Percentiles rank a stretch among this genome's conserved stretches.
These are phyloP conservation scores for Agrochola circellaris DNA, from an alignment of 2,888 invertebrate genomes.

Conservation along the genomic window DNA sequence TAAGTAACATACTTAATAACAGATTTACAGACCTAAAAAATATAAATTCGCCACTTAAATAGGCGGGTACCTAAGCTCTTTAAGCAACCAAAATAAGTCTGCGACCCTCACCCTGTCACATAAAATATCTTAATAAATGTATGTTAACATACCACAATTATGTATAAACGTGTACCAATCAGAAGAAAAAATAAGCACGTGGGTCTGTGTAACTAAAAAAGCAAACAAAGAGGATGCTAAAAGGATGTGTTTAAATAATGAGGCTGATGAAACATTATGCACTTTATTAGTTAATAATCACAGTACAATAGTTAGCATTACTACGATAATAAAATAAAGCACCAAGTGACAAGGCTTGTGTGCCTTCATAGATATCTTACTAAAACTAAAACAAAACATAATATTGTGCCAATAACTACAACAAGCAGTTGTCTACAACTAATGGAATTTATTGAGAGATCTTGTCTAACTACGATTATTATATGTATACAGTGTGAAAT, in stretches of 20 bases:
- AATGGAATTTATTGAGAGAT: slow-evolving; percentile 41
- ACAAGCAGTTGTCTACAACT: slow-evolving; percentile 49
- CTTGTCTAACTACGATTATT: slow-evolving; percentile 19
- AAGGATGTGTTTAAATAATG: slow-evolving; percentile 69
- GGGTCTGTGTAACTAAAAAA: slow-evolving; percentile 73
- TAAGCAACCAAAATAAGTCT: background rate
- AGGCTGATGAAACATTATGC: slow-evolving; percentile 62
- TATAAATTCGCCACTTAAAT: background rate
- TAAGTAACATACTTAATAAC: background rate
- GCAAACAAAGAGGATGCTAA: slow-evolving; percentile 52
- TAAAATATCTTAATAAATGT: background rate
- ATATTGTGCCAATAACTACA: slow-evolving; percentile 51
- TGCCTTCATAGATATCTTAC: slow-evolving; percentile 32
- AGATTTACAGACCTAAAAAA: background rate
- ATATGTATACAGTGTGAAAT: too few species aligned
- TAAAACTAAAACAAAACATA: slow-evolving; percentile 45
- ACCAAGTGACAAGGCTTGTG: slow-evolving; percentile 56
- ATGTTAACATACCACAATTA: background rate
- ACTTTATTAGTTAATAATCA: slow-evolving; percentile 72
- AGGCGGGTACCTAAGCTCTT: too few species aligned
- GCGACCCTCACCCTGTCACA: background rate
- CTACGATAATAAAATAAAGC: slow-evolving; percentile 59
- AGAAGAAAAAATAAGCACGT: slow-evolving; percentile 66
- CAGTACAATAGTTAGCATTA: slow-evolving; percentile 57
- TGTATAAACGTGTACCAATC: slow-evolving; percentile 18